Base-by-base conservation (phyloP, 1,140 invertebrate genomes). In the Drosophila obscura region DNA sequence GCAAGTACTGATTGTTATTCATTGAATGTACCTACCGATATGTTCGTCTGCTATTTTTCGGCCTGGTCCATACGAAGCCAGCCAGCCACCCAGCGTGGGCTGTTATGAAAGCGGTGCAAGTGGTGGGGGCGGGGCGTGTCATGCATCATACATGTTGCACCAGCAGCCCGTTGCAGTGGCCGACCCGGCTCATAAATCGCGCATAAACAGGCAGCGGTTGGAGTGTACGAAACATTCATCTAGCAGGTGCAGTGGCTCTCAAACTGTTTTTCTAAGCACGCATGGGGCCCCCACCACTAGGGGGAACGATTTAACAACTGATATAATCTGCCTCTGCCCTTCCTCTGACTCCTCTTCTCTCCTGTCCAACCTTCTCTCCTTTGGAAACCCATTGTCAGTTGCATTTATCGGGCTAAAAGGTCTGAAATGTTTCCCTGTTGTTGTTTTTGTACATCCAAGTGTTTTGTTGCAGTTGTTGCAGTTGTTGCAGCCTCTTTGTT, bases 231-330 rank as follows among this genome's bases (percentile, higher is more conserved):
- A 59, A 59, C 26, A 59, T 49, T 19, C 53, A 49, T 57, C 35
- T 39, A 51, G 28, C 51, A 66, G 19, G 15, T 41, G 51, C 65
- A 72, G 59, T 63, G 74, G 15, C 77, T 80, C 66, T 80, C 66
- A 71, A 85, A 66, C 73, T 64, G 53, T 55, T 19, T 13, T 39
- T 5, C 19, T 7, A 11, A 35, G 46, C 67, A 73, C 71, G 46
- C 51, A 73, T 4, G 11, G 35, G 26, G 19, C 19, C 8, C 31
- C 31, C 31, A 28, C 22, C 24, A 26, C 0, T 2, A 26, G n/a
- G 24, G 24, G 24, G 24, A 26, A 26, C 24, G 9, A 35, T 39
- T 11, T 39, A 39, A 11, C 35, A 39, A 39, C 35, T 39, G 35
- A 11, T 39, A 39, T 39, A 13, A 39, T 39, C 35, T 39, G 31